Evolutionary conservation across 1,140 invertebrate species (phyloP), one percentile per base, ranked within the genome.

Genomic region (Drosophila busckii): DNA sequence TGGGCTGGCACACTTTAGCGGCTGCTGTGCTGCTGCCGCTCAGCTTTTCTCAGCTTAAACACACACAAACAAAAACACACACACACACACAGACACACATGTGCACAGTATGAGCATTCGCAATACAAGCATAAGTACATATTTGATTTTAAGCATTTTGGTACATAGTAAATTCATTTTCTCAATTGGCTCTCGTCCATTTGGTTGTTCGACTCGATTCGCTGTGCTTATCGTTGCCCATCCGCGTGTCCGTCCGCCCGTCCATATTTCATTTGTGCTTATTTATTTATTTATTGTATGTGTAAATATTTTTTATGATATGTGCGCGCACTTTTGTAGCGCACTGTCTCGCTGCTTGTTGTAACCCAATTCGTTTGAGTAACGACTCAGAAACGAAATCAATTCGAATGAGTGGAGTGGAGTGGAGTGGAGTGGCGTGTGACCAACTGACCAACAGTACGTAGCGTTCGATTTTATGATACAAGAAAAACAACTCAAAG

Each of bases 241-340:
- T 62, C 42, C 32, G 52, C 61, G 31, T 22, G 31, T 3, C 19
- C 7, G 17, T 37, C 2, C 17, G 32, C 60, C 41, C 8, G 17
- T 41, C 73, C 50, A 65, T 82, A 82, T 83, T 63, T 82, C 70
- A 82, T 82, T 83, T 83, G 65, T 82, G 34, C 76, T 82, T 82
- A 62, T 75, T 82, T 70, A 59, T 82, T 56, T 80, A 60, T 66
- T 38, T 54, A 20, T 67, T 59, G 71, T 53, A 66, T 83, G 75
- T 83, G 75, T 82, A 82, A 82, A 83, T 82, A 82, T 82, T 83
- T 75, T 82, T 80, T 82, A 80, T 80, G 73, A 80, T 80, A 65
- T 80, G 82, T 80, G 64, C 46, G 50, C 29, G 35, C 13, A 8
- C 25, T 9, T 8, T 23, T 29, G 6, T 22, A n/a, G n/a, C n/a